These are phyloP conservation scores for Eretmochelys imbricata DNA, from an alignment of 2,113 vertebrate genomes.

Conservation along the genomic window DNA sequence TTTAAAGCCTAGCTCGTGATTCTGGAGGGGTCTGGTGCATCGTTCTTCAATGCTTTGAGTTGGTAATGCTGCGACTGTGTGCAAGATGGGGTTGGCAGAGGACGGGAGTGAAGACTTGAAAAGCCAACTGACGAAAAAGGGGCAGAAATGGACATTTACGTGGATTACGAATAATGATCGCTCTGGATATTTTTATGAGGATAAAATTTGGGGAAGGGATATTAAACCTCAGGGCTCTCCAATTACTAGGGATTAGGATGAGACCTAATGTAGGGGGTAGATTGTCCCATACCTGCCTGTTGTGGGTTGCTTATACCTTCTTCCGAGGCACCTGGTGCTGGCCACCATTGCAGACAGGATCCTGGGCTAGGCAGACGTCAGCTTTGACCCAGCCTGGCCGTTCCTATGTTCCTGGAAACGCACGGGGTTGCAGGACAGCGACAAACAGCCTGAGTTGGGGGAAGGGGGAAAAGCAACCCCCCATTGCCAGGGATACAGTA, in stretches of 20 bases:
- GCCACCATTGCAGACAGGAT: neutral
- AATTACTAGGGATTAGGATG: neutral
- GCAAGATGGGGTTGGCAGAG: neutral
- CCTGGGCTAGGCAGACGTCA: neutral
- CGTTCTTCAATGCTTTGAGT: neutral
- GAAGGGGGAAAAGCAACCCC: neutral
- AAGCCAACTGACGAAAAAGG: neutral
- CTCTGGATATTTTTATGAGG: neutral
- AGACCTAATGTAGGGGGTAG: neutral
- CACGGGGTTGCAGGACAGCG: neutral
- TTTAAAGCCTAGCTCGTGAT: neutral
- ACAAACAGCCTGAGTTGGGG: neutral
- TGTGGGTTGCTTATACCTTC: neutral
- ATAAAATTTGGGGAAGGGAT: neutral
- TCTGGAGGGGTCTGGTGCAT: neutral
- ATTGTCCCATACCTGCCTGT: neutral
- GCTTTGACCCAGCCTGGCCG: neutral
- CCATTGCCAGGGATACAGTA: neutral
- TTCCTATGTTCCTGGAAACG: neutral
- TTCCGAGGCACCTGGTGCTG: neutral
- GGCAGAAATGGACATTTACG: neutral
- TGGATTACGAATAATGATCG: neutral
- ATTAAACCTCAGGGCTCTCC: neutral
- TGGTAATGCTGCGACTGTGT: neutral
- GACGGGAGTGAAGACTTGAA: neutral